These are phyloP conservation scores for Pogonocichla stellata DNA, from an alignment of 2,113 vertebrate species.

Conservation along the genomic window DNA sequence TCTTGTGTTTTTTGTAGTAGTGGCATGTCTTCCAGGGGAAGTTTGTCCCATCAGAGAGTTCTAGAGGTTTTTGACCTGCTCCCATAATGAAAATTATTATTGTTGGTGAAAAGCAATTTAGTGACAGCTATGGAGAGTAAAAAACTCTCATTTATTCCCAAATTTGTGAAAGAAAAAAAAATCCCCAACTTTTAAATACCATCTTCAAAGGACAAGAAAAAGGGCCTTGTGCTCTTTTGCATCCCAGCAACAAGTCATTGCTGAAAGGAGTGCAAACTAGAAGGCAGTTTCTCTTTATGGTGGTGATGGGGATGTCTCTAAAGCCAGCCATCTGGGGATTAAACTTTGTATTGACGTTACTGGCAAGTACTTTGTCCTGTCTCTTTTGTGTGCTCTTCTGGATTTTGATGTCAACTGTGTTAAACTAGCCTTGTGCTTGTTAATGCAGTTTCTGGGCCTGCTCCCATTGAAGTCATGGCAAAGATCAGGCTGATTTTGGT, in stretches of 20 bases:
- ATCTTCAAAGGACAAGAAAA: constrained; percentile 50
- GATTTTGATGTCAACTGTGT: constrained; percentile 61
- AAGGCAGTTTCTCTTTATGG: constrained; percentile 53
- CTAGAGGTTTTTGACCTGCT: constrained; percentile 8
- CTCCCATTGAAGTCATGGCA: constrained; percentile 55
- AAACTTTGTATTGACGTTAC: constrained; percentile 57
- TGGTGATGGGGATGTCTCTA: constrained; percentile 43
- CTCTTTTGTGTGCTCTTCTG: constrained; percentile 57
- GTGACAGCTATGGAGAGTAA: not conserved
- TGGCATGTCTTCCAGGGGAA: not conserved
- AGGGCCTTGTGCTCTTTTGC: constrained; percentile 25
- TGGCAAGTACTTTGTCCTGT: constrained; percentile 60
- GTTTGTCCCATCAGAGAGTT: not conserved
- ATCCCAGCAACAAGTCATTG: constrained; percentile 23
- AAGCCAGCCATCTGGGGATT: constrained; percentile 64
- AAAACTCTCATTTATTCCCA: not conserved
- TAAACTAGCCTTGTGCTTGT: constrained; percentile 54
- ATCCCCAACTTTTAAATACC: not conserved
- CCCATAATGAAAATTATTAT: not conserved
- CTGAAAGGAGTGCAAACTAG: constrained; percentile 42
- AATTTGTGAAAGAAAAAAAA: not conserved
- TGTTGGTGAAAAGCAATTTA: constrained; percentile 32
- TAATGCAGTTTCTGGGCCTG: constrained; percentile 45
- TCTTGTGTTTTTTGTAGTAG: constrained; percentile 14
- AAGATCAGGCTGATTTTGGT: constrained; percentile 51